Evolutionary conservation across 2,797 vertebrate species (phyloP).

Genomic region (Poecilia gillii): DNA sequence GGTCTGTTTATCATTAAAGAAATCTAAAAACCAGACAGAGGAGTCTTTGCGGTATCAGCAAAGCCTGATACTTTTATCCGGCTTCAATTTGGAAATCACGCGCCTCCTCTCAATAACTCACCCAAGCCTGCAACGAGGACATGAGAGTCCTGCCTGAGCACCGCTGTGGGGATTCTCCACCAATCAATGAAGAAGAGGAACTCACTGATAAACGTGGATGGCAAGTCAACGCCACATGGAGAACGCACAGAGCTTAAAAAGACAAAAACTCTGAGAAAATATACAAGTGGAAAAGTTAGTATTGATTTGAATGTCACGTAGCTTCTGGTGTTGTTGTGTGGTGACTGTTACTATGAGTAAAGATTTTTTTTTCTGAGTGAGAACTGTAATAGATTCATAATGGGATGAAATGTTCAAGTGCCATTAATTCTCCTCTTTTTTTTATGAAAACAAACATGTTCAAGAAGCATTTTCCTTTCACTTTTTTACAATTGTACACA

Average conservation of each 20-base stretch:
- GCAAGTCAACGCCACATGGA: background rate
- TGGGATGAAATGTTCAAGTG: background rate
- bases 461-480: background rate
- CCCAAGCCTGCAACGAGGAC: conserved; percentile 61
- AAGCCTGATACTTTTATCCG: conserved; percentile 21
- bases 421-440: background rate
- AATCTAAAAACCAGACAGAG: conserved; percentile 2
- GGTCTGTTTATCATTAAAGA: conserved; percentile 8
- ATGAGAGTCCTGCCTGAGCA: conserved; percentile 26
- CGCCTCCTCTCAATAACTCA: conserved; percentile 50
- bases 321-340: background rate
- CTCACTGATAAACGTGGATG: background rate
- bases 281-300: background rate
- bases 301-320: background rate
- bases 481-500: background rate
- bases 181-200: conserved; percentile 7
- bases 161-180: conserved; percentile 15
- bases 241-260: background rate
- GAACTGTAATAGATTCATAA: background rate
- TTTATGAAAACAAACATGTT: background rate
- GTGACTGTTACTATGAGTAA: background rate
- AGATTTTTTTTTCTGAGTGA: background rate
- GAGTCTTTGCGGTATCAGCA: background rate
- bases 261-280: background rate
- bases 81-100: conserved; percentile 28